Evolutionary conservation across 2,797 vertebrate species (phyloP).

Genomic region (Coregonus ussuriensis): DNA sequence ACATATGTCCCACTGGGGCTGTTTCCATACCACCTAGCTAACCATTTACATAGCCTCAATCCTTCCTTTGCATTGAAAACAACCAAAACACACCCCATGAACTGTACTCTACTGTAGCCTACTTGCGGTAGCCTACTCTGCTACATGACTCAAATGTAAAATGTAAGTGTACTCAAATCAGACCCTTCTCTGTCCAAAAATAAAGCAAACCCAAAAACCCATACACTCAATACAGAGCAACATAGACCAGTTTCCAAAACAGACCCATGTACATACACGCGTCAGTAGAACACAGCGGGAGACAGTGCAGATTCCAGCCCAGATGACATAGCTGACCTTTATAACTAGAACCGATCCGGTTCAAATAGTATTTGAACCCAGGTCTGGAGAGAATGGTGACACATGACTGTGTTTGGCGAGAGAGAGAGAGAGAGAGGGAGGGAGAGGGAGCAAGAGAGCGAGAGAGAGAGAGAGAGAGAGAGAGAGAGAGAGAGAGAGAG

Average conservation of each 20-base stretch:
- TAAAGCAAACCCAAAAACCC: neutral
- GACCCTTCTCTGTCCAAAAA: neutral
- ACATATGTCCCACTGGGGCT: conserved; percentile 55
- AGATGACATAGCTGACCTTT: conserved; percentile 54
- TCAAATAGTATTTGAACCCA: too few relatives aligned
- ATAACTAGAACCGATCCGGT: conserved; percentile 52
- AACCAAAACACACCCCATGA: neutral
- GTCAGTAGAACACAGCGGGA: neutral
- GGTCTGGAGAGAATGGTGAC: too few relatives aligned
- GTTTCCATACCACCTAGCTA: conserved; percentile 45
- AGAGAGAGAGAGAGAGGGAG: too few relatives aligned
- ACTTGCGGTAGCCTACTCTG: neutral
- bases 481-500: too few relatives aligned
- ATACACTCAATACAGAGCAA: neutral
- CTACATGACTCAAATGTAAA: neutral
- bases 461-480: neutral
- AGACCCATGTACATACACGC: neutral
- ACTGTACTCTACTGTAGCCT: neutral
- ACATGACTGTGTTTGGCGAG: neutral
- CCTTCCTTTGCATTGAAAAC: neutral
- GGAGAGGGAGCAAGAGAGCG: neutral
- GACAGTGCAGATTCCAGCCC: too few relatives aligned
- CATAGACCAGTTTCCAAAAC: neutral
- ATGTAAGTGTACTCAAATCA: neutral
- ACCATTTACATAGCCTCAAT: neutral